Base-by-base conservation (phyloP, 2,113 vertebrate species). In the Tachysurus fulvidraco region DNA sequence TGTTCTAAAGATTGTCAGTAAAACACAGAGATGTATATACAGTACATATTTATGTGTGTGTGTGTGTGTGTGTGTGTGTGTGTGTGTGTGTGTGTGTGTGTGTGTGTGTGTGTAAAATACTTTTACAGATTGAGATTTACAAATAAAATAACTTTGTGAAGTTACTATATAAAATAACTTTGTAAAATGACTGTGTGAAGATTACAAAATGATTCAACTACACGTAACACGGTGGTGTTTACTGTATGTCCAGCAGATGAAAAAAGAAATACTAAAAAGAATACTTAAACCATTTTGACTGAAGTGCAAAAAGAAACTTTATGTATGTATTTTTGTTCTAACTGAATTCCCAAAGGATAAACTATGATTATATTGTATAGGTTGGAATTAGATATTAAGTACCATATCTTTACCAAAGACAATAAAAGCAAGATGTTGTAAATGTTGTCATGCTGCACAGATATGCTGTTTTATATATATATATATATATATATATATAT, bases 1-100 rank as follows among this genome's bases (percentile, higher is more conserved):
- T 97, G 91, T 97, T 96, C 96, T 97, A 90, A 28, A 94, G 23
- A 89, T 3, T 91, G 84, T 62, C 28, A 19, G 83, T 59, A 28
- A 23, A 67, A 55, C 2, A 77, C 25, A 83, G 23, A 71, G 81
- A 54, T 14, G 44, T 44, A 0, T 54, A 13, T 36, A 36, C 21
- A 21, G 55, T n/a, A n/a, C 36, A 36, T 36, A 36, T 36, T 36
- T 36, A 36, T 1, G 2, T 36, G 36, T 36, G 36, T 36, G 36
- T 36, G 36, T 36, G 36, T 36, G 36, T 36, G 36, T 36, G 36
- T 36, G 36, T 36, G 36, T 36, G 36, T 36, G 36, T 36, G 36
- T 36, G 36, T 36, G 36, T 36, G 36, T 36, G 36, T 36, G 36
- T 36, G 36, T 36, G 36, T 36, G 36, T 36, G 36, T 36, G 36